Evolutionary conservation across 2,113 vertebrate species (phyloP), one percentile per base, ranked within the genome.

Genomic region (Perca flavescens): DNA sequence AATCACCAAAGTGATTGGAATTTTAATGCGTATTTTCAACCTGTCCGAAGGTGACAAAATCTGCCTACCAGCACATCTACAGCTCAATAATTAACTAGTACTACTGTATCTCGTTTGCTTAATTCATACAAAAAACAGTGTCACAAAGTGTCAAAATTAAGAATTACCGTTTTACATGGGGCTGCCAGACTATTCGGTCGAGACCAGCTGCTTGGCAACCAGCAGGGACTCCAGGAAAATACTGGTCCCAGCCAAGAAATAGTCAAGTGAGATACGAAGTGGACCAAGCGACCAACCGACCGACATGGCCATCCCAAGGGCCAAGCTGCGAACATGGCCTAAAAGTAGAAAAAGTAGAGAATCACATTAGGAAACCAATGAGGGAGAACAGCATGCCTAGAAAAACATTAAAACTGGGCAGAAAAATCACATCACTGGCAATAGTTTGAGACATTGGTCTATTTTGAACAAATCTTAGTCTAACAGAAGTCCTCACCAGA

Each of bases 401-500:
- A 31, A 67, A 66, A 62, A 69, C 14, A 6, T 47, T 56, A 2
- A 54, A 63, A 74, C 47, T 36, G 14, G 53, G 14, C 54, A 25
- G 43, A 77, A 49, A 21, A 31, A 43, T 62, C 22, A 0, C 17
- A 67, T 73, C 22, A 19, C 31, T 49, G 57, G 13, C 46, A 81
- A 47, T 1, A 31, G 7, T 19, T 49, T 15, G 14, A 68, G 19
- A 68, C 34, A 31, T 36, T n/a, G 60, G 3, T 63, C 31, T 46
- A 36, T 77, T 75, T 77, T 67, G 36, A 77, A 84, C 21, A 63
- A 60, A 67, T 73, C 52, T 49, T 46, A 72, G 46, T 72, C 9
- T 21, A 80, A 50, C 60, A 58, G 6, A n/a, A 31, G 28, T 80
- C 70, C 46, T 67, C 46, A 70, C 1, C 36, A 68, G 57, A 75